Conservation (phyloP, 2,797 vertebrate species). For the Scolopax rusticola region DNA sequence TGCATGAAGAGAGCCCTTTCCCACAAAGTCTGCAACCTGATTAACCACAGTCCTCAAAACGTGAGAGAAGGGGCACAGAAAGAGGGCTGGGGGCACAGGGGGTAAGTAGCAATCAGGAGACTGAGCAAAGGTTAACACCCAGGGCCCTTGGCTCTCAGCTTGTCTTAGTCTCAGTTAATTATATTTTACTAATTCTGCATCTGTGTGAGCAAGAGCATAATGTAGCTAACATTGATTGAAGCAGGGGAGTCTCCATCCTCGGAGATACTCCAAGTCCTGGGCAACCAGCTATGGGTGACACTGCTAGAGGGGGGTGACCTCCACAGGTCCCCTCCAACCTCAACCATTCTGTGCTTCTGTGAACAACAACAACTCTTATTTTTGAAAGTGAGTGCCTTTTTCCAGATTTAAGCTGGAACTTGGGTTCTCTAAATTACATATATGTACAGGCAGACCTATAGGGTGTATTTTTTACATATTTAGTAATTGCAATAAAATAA, state of each 20-base stretch:
- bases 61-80: background rate
- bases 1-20: background rate
- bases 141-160: background rate
- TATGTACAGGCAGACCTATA: background rate
- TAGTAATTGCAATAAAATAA: background rate
- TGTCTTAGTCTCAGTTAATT: background rate
- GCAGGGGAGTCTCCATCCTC: background rate
- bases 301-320: background rate
- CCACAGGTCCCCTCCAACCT: background rate
- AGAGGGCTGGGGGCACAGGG: background rate
- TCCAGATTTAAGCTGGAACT: background rate
- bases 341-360: background rate
- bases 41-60: background rate
- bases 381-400: background rate
- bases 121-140: background rate
- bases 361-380: background rate
- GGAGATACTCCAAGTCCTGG: background rate
- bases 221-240: background rate
- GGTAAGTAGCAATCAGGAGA: rapidly evolving
- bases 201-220: background rate
- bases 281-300: background rate
- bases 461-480: background rate
- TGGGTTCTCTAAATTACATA: background rate
- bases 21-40: background rate
- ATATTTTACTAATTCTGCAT: background rate